phyloP scores from a whole-genome alignment of 2,888 invertebrate species.

The Cerceris rybyensis region DNA sequence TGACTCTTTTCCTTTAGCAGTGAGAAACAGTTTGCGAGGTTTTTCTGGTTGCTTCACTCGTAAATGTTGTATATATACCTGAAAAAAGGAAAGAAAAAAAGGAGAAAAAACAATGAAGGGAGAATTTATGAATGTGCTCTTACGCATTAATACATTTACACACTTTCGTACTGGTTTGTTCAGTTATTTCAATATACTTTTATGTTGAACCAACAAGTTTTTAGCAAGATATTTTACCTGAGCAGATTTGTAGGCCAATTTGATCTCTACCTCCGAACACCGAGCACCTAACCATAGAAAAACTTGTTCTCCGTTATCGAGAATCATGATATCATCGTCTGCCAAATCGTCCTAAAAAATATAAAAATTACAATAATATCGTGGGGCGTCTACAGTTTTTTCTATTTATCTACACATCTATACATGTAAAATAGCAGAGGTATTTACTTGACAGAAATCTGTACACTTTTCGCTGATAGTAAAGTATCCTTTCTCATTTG shows the following conservation, averaged over 20 bases:
- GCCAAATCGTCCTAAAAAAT: conserved; percentile 94
- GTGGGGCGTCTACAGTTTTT: not conserved
- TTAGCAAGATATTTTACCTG: conserved; percentile 85
- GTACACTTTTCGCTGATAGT: conserved; percentile 99
- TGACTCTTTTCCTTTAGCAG: conserved; percentile 98
- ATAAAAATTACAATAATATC: not conserved
- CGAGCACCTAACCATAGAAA: conserved; percentile 98
- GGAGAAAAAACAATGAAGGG: too few relatives aligned
- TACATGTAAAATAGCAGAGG: not conserved
- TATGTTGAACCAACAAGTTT: too few relatives aligned
- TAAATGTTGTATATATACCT: conserved; percentile 99
- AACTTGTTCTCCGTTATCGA: conserved; percentile 98
- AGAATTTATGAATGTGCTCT: not conserved
- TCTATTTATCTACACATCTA: not conserved
- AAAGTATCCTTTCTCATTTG: conserved; percentile 99
- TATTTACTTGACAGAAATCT: conserved; percentile 93
- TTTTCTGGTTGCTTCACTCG: conserved; percentile 96
- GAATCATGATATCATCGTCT: conserved; percentile 99
- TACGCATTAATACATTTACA: not conserved
- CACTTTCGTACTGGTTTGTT: not conserved
- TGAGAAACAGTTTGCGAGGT: conserved; percentile 95
- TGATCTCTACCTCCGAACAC: conserved; percentile 99
- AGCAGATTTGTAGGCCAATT: conserved; percentile 98
- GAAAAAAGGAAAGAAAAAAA: conserved; percentile 40
- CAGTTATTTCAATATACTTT: conserved; percentile 13